Conservation (phyloP, 2,113 vertebrate genomes). For the Cephalopterus ornatus region DNA sequence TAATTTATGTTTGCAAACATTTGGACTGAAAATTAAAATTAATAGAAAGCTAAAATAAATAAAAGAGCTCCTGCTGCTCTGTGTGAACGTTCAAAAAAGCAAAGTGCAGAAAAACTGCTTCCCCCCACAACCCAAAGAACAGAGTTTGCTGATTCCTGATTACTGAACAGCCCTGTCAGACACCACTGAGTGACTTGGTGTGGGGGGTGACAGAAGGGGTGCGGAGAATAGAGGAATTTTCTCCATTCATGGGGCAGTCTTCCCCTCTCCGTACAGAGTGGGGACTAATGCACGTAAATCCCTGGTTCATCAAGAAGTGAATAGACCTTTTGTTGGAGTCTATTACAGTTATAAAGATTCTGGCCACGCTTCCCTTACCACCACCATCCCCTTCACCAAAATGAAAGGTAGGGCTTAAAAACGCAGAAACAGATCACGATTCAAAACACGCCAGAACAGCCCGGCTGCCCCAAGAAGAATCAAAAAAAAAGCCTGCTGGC, state of each 20-base stretch:
- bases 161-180: neutral
- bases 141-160: neutral
- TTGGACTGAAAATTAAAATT: conserved; percentile 52
- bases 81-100: neutral
- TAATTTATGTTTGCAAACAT: conserved; percentile 49
- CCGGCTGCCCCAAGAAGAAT: neutral
- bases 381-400: conserved; percentile 3
- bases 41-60: conserved; percentile 51
- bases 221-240: conserved; percentile 41
- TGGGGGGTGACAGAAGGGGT: neutral
- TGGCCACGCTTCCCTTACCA: conserved; percentile 19
- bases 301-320: conserved; percentile 61
- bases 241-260: conserved; percentile 9
- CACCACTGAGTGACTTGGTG: neutral
- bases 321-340: conserved; percentile 58
- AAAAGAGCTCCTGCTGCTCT: conserved; percentile 20
- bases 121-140: neutral
- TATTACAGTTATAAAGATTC: conserved; percentile 63
- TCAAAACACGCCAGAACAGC: neutral
- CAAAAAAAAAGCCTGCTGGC: neutral
- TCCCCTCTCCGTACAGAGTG: neutral
- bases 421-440: neutral
- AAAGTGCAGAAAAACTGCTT: neutral
- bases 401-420: conserved; percentile 32
- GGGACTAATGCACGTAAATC: conserved; percentile 52